A percentile compares a stretch with the other conserved stretches of the same genome.
These are phyloP conservation scores for Bombylius discolor DNA, from an alignment of 2,888 invertebrate genomes.

Conservation along the genomic window DNA sequence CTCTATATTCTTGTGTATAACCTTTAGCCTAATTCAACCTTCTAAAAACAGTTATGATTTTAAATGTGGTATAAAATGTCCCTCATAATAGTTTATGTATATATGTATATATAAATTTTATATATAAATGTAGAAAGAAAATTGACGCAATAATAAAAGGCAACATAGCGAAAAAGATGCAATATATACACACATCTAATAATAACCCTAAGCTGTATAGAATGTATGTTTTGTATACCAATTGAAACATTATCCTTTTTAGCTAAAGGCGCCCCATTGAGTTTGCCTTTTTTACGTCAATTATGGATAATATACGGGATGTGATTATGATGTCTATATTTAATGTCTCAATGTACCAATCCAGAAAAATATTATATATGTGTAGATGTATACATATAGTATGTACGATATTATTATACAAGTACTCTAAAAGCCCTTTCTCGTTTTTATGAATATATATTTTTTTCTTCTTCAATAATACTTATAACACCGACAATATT, in stretches of 20 bases:
- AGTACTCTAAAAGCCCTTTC: background rate
- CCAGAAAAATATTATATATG: no score
- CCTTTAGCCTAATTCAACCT: background rate
- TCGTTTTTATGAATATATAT: background rate
- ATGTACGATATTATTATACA: background rate
- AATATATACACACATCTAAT: no score
- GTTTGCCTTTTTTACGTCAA: constrained; percentile 7
- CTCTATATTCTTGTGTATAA: background rate
- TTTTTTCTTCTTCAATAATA: no score
- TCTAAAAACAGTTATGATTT: background rate
- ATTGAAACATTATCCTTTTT: constrained; percentile 8
- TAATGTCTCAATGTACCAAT: background rate
- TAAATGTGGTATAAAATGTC: background rate
- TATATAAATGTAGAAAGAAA: no score
- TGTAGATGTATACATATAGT: no score
- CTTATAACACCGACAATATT: no score
- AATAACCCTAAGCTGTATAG: no score
- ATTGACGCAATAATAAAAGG: no score
- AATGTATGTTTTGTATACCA: background rate
- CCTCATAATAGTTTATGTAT: background rate
- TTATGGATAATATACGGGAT: constrained; percentile 5
- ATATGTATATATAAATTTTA: background rate
- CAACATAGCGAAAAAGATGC: no score
- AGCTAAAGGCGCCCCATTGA: constrained; percentile 4
- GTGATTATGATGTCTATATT: constrained; percentile 4